Evolutionary conservation across 2,888 invertebrate species (phyloP).

Genomic region (Slavum lentiscoides): DNA sequence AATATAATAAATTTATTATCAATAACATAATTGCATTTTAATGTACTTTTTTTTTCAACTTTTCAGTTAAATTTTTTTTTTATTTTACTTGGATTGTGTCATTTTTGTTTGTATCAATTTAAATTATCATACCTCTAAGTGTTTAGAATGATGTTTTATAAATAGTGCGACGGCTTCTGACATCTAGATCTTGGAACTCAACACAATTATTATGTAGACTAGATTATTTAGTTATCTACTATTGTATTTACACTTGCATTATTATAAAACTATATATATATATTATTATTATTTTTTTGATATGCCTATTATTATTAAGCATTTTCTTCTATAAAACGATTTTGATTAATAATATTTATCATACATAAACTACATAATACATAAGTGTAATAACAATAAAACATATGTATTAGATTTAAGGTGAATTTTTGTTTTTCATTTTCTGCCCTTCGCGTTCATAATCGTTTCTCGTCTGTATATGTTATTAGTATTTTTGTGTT

Average conservation of each 20-base stretch:
- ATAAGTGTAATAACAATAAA: constrained; percentile 46
- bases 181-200: constrained; percentile 45
- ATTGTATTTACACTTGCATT: constrained; percentile 37
- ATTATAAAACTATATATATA: not conserved
- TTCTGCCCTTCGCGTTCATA: constrained; percentile 22
- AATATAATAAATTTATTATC: constrained; percentile 8
- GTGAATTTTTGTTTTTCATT: constrained; percentile 41
- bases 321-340: constrained; percentile 29
- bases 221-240: constrained; percentile 46
- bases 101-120: constrained; percentile 18
- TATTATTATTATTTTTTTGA: not conserved
- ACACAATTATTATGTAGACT: constrained; percentile 34
- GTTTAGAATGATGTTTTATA: constrained; percentile 35
- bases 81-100: constrained; percentile 24
- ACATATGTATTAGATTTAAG: constrained; percentile 48
- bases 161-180: constrained; percentile 39
- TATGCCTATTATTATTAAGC: constrained; percentile 35
- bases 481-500: constrained; percentile 19
- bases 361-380: constrained; percentile 21
- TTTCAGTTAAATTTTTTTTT: constrained; percentile 32
- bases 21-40: constrained; percentile 31
- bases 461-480: constrained; percentile 26
- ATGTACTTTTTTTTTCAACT: constrained; percentile 29
- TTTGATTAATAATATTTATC: constrained; percentile 25
- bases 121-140: constrained; percentile 28